A percentile compares a stretch with the other conserved stretches of the same genome.
Conservation (phyloP, 2,113 vertebrate species). For the Polypterus bichir region DNA sequence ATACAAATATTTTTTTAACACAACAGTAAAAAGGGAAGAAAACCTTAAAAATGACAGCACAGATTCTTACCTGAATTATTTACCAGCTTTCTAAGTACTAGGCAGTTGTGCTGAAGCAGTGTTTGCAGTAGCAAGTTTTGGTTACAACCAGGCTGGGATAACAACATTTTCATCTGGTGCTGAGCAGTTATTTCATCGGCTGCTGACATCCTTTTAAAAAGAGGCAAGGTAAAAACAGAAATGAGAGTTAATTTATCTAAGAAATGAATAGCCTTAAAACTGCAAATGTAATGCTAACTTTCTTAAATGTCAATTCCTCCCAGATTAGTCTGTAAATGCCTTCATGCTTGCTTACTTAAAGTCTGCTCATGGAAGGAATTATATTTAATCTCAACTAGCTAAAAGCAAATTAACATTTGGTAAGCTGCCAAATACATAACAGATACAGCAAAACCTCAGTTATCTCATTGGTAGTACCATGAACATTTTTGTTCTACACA, state of each 20-base stretch:
- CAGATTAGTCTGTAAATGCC: conserved; percentile 55
- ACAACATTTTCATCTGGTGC: conserved; percentile 73
- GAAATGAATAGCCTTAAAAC: conserved; percentile 53
- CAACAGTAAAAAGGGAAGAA: no score
- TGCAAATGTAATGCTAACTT: conserved; percentile 51
- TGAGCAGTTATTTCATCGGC: conserved; percentile 45
- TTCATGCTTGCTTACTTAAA: conserved; percentile 63
- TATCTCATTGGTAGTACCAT: conserved; percentile 34
- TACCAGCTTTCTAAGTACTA: conserved; percentile 69
- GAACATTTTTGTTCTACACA: conserved; percentile 52
- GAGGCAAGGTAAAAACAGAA: conserved; percentile 45
- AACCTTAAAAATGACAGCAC: conserved; percentile 1
- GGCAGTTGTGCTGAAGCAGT: conserved; percentile 63
- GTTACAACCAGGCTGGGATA: conserved; percentile 72
- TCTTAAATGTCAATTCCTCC: conserved; percentile 56
- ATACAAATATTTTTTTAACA: no score
- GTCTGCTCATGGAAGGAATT: conserved; percentile 65
- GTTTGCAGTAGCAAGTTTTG: conserved; percentile 71
- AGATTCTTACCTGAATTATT: conserved; percentile 68
- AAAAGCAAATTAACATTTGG: conserved; percentile 79
- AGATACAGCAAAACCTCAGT: conserved; percentile 60
- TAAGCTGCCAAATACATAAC: conserved; percentile 66
- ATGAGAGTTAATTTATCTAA: conserved; percentile 49
- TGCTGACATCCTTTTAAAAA: conserved; percentile 61
- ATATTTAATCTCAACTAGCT: conserved; percentile 71